Conservation (phyloP, 1,140 invertebrate species). For the Trachymyrmex septentrionalis region DNA sequence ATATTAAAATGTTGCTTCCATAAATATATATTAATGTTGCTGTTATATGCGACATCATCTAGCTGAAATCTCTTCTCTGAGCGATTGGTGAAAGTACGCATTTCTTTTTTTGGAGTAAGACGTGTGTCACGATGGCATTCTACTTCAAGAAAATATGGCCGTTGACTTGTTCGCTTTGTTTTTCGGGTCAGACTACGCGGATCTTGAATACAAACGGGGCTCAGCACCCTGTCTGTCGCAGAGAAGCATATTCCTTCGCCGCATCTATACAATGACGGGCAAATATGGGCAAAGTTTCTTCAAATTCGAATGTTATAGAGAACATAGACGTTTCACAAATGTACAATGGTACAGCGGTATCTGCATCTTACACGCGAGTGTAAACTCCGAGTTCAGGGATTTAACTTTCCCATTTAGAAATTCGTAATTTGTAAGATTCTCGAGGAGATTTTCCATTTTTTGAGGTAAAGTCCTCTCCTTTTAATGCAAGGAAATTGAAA, state of each 20-base stretch:
- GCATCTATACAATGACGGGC: conserved; percentile 27
- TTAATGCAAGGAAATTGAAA: background rate
- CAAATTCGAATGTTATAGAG: conserved; percentile 26
- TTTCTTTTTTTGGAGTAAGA: conserved; percentile 20
- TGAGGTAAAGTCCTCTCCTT: background rate
- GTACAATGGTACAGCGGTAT: background rate
- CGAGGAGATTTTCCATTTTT: too few relatives aligned
- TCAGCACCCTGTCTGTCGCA: conserved; percentile 29
- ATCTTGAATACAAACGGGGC: conserved; percentile 58
- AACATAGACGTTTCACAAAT: conserved; percentile 12
- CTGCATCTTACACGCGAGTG: background rate
- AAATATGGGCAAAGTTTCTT: conserved; percentile 39
- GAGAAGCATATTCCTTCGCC: conserved; percentile 21
- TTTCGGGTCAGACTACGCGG: conserved; percentile 47
- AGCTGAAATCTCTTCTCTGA: conserved; percentile 38
- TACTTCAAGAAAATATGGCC: conserved; percentile 38
- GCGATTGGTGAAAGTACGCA: background rate
- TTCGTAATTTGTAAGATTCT: conserved; percentile 4
- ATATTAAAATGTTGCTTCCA: conserved; percentile 7
- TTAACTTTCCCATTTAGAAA: conserved; percentile 12
- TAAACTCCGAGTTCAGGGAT: background rate
- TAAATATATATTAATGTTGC: background rate
- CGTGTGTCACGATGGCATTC: conserved; percentile 1
- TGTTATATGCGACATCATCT: background rate
- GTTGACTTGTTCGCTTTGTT: conserved; percentile 38